Evolutionary conservation across 2,797 vertebrate species (phyloP), one percentile per base, ranked within the genome.

Genomic region (Argyrosomus regius): DNA sequence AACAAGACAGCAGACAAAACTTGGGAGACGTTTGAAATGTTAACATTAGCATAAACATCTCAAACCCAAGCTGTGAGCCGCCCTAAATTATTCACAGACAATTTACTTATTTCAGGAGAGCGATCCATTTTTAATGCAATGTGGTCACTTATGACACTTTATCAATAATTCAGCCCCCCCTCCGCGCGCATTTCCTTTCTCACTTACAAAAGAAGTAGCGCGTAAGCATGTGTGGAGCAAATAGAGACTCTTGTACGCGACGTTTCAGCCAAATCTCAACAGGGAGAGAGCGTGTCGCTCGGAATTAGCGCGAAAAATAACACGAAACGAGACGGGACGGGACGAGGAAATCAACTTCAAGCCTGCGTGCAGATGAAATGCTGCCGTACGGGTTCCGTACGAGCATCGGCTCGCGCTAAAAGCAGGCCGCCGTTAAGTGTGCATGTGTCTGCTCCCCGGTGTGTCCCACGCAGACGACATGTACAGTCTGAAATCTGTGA

Each of bases 101-200:
- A 91, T 94, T 94, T 91, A 94, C 93, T 94, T 89, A 92, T 94
- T 93, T 92, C 88, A 91, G 90, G 89, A 89, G 84, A 62, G 78
- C 48, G 6, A 93, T 94, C 75, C 80, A 94, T 95, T 90, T 95
- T 94, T 94, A 93, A 95, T 93, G 93, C 80, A 24, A 72, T 66
- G 80, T 80, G 93, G 93, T 93, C 93, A 92, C 91, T 94, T 89
- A 87, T 87, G 89, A 91, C 88, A 85, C 83, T 16, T 62, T 62
- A 91, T 95, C 88, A 93, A 94, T 93, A 92, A 94, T 94, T 88
- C 82, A 94, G 35, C 49, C 62, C 6, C 49, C 65, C 35, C 35
- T 39, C 35, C 35, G 35, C 35, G 35, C 35, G 35, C 35, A 8
- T 39, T 39, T 9, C 35, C 28, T 58, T 84, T 87, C 89, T 91